These are phyloP conservation scores for Phortica okadai DNA, from an alignment of 2,888 invertebrate species.

Conservation along the genomic window DNA sequence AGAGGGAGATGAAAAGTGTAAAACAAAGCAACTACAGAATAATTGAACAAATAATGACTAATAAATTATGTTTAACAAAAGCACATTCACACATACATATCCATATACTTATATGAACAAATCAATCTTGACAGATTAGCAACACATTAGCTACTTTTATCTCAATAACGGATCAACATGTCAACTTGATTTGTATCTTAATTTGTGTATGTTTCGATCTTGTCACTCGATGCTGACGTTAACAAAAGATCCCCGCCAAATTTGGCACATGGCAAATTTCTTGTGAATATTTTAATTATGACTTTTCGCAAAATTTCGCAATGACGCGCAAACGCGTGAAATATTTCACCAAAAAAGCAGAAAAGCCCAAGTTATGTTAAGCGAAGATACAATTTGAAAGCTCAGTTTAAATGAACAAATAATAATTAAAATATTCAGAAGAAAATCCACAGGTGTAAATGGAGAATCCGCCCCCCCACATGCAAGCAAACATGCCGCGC, in stretches of 20 bases:
- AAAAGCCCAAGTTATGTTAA: not conserved
- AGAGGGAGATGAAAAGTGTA: not conserved
- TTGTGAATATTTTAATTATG: too few relatives aligned
- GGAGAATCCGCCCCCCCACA: slow-evolving; percentile 48
- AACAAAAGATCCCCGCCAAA: too few relatives aligned
- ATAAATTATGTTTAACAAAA: slow-evolving; percentile 7
- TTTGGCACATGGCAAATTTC: too few relatives aligned
- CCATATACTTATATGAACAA: not conserved
- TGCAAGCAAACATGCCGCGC: slow-evolving; percentile 25
- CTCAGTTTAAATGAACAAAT: not conserved
- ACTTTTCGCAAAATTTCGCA: not conserved
- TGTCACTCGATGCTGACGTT: too few relatives aligned
- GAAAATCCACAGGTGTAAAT: slow-evolving; percentile 22
- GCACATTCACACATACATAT: not conserved
- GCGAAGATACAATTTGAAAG: too few relatives aligned
- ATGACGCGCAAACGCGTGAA: slow-evolving; percentile 22
- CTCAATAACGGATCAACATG: too few relatives aligned
- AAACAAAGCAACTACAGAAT: not conserved
- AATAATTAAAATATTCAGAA: not conserved
- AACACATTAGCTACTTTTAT: slow-evolving; percentile 1
- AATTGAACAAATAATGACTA: slow-evolving; percentile 23
- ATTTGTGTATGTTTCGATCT: not conserved
- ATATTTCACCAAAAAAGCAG: slow-evolving; percentile 1
- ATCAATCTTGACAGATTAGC: slow-evolving; percentile 22
- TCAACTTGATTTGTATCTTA: not conserved